Conservation (phyloP, 2,888 invertebrate species). For the Beris chalybata region DNA sequence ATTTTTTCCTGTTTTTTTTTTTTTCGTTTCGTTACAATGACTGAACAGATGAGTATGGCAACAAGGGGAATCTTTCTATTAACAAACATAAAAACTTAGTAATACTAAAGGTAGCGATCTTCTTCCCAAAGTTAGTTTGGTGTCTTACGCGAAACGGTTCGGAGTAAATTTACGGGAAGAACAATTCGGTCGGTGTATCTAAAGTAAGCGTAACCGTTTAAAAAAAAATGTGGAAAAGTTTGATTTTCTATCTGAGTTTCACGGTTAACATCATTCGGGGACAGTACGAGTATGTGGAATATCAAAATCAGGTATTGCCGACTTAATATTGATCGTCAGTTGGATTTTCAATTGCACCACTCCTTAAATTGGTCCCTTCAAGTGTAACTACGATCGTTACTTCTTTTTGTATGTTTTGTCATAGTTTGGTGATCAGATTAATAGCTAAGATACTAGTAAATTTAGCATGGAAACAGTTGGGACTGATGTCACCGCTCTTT, state of each 20-base stretch:
- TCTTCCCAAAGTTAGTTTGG: slow-evolving; percentile 19
- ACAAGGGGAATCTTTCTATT: slow-evolving; percentile 13
- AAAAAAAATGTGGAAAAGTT: slow-evolving; percentile 8
- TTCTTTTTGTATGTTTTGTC: too few relatives aligned
- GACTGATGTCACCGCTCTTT: not conserved
- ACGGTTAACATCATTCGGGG: not conserved
- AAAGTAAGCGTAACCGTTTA: too few relatives aligned
- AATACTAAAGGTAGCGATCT: not conserved
- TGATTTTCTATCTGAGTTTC: not conserved
- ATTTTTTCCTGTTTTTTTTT: not conserved
- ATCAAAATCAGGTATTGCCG: slow-evolving; percentile 21
- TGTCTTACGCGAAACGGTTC: slow-evolving; percentile 4
- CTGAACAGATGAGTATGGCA: slow-evolving; percentile 33
- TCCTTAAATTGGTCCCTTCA: not conserved
- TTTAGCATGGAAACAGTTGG: slow-evolving; percentile 2
- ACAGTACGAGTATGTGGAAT: slow-evolving; percentile 31
- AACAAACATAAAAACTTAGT: slow-evolving; percentile 16
- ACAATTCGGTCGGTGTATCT: not conserved
- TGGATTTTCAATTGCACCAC: not conserved
- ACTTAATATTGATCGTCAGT: too few relatives aligned
- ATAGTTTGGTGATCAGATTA: slow-evolving; percentile 16
- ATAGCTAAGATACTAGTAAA: slow-evolving; percentile 3
- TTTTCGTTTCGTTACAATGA: slow-evolving; percentile 29
- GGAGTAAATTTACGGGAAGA: not conserved
- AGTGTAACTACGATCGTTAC: not conserved